Percentiles rank a stretch among this genome's conserved stretches.
Conservation (phyloP, 2,797 vertebrate species). For the Crax fasciolata region DNA sequence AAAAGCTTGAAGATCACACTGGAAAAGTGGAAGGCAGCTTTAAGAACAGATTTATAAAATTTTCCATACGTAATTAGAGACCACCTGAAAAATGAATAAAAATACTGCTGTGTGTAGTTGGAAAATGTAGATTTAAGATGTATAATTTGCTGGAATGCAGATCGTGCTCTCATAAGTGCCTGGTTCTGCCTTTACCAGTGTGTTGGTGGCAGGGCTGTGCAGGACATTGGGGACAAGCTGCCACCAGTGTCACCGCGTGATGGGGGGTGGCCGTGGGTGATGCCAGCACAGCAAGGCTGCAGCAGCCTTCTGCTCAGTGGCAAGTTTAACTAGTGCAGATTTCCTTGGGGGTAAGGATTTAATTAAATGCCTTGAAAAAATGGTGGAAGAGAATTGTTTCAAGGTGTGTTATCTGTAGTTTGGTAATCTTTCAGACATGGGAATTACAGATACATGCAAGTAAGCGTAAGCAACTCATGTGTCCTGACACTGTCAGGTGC, state of each 20-base stretch:
- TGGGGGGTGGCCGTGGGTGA: accelerated
- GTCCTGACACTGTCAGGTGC: neutral
- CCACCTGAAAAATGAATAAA: neutral
- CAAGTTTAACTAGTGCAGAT: accelerated
- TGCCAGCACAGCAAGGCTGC: accelerated
- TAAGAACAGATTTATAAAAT: neutral
- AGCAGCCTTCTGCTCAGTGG: neutral
- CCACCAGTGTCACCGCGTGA: accelerated
- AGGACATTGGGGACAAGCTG: neutral
- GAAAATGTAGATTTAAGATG: neutral
- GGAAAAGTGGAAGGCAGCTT: neutral
- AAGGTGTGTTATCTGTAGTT: neutral
- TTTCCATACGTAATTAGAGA: neutral
- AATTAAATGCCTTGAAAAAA: neutral
- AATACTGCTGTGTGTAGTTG: accelerated
- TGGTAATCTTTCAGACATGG: neutral
- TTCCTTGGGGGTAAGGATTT: neutral
- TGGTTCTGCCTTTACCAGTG: neutral
- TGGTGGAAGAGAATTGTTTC: neutral
- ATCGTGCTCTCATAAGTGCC: accelerated
- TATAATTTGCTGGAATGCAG: neutral
- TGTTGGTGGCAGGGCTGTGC: neutral
- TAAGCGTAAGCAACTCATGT: accelerated
- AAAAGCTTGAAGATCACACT: neutral
- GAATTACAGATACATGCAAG: accelerated